Evolutionary conservation across 1,140 invertebrate genomes (phyloP).

Genomic region (Calliphora vicina): DNA sequence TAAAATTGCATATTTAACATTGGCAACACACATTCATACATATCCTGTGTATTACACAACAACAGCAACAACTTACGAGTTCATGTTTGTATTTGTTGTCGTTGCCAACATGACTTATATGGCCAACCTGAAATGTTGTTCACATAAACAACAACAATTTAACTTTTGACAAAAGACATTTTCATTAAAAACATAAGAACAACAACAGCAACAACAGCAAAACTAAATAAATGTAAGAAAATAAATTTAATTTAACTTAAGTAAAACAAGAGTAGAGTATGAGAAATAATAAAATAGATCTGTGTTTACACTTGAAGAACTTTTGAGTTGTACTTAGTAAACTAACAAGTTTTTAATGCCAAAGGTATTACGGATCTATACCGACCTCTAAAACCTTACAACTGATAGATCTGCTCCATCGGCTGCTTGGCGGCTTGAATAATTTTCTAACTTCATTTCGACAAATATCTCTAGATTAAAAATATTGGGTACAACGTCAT

Average conservation of each 20-base stretch:
- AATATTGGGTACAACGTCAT: too few species aligned
- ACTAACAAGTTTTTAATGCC: too few species aligned
- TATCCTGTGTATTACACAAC: neutral
- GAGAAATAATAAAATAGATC: neutral
- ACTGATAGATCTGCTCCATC: too few species aligned
- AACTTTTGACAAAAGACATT: constrained; percentile 35
- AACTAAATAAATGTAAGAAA: neutral
- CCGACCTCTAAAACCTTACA: too few species aligned
- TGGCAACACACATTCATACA: neutral
- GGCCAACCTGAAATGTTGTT: constrained; percentile 18
- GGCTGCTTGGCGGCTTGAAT: too few species aligned
- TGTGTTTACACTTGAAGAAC: neutral
- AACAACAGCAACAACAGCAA: neutral
- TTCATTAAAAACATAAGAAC: constrained; percentile 21
- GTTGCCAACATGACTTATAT: constrained; percentile 17
- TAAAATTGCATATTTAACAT: constrained; percentile 25
- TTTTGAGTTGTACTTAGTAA: neutral
- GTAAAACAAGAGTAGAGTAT: neutral
- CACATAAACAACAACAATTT: constrained; percentile 21
- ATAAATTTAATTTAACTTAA: neutral
- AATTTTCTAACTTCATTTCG: too few species aligned
- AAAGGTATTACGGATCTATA: too few species aligned
- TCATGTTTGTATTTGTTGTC: neutral
- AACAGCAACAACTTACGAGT: neutral
- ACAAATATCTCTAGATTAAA: too few species aligned